Evolutionary conservation across 1,140 invertebrate genomes (phyloP).

Genomic region (Polyergus mexicanus): DNA sequence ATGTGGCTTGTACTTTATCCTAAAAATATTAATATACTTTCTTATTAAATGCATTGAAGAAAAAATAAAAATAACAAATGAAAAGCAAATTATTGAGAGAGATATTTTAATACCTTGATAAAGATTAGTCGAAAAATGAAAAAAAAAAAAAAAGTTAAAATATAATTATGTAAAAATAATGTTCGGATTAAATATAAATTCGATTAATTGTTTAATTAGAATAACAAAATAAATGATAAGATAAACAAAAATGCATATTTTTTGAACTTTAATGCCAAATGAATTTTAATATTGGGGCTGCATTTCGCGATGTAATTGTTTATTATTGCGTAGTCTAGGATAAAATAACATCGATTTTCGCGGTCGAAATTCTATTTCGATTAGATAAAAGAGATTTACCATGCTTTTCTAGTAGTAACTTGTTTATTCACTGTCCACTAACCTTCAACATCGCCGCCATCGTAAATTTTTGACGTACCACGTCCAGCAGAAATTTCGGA

Average conservation of each 20-base stretch:
- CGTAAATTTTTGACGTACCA: slow-evolving; percentile 82
- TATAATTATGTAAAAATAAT: background rate
- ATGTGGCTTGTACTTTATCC: slow-evolving; percentile 88
- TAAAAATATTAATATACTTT: slow-evolving; percentile 64
- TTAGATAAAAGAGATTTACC: background rate
- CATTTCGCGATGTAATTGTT: background rate
- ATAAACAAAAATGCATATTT: slow-evolving; percentile 9
- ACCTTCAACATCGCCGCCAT: slow-evolving; percentile 83
- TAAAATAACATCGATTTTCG: background rate
- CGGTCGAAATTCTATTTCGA: background rate
- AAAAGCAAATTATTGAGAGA: background rate
- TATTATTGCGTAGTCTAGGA: background rate
- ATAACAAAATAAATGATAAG: background rate
- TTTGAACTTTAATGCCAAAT: background rate
- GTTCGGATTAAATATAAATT: background rate
- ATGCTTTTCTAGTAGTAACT: slow-evolving; percentile 51
- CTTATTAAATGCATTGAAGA: slow-evolving; percentile 6
- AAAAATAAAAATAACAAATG: background rate
- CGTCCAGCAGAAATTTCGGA: slow-evolving; percentile 1
- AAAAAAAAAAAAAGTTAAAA: background rate
- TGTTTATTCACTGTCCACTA: slow-evolving; percentile 79
- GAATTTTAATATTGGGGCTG: background rate
- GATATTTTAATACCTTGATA: background rate
- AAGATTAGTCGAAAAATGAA: background rate
- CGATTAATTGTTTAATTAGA: background rate